Evolutionary conservation across 2,113 vertebrate genomes (phyloP).

Genomic region (Toxostoma redivivum): DNA sequence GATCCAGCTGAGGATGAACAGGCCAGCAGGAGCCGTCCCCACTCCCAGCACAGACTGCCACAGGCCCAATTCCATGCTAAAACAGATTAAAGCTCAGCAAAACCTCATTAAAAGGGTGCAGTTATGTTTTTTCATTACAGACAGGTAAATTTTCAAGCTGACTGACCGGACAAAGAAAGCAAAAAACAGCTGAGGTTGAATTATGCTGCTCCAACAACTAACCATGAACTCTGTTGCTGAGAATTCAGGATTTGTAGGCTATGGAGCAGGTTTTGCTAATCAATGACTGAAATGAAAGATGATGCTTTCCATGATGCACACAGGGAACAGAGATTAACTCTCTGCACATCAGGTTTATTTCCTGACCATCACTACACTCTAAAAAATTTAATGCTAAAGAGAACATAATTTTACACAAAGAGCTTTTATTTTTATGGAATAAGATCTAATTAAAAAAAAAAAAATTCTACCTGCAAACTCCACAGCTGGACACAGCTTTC

Average conservation of each 20-base stretch:
- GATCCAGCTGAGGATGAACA: accelerated
- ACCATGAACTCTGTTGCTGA: not conserved
- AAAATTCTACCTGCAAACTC: not conserved
- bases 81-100: not conserved
- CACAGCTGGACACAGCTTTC: not conserved
- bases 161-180: not conserved
- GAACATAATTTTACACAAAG: not conserved
- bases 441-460: not conserved
- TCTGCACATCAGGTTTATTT: not conserved
- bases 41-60: not conserved
- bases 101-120: not conserved
- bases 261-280: not conserved
- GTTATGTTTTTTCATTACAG: not conserved
- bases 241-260: not conserved
- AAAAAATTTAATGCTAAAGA: not conserved
- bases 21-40: not conserved
- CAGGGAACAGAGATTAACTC: not conserved
- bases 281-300: not conserved
- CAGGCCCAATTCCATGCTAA: not conserved
- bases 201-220: not conserved
- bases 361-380: not conserved
- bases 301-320: not conserved
- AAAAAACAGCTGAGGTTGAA: not conserved
- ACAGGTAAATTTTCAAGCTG: conserved; percentile 19
- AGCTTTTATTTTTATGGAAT: not conserved